Base-by-base conservation (phyloP, 1,140 invertebrate genomes). In the Ips typographus region DNA sequence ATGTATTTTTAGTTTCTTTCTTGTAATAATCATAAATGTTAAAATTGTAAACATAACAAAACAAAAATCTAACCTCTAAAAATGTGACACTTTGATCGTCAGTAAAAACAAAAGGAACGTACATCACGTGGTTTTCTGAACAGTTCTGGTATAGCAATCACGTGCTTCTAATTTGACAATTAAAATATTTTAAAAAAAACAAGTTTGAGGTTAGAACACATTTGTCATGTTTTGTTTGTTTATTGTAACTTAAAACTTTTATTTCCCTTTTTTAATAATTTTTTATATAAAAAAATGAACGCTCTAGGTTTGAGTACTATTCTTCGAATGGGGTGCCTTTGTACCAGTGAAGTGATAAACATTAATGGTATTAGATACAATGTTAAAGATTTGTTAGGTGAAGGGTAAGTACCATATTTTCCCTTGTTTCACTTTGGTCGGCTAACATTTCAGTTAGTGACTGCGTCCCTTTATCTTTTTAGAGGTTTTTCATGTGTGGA, bases 401-500 rank as follows among this genome's bases (percentile, higher is more conserved):
- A 92, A 82, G 92, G 92, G 91, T 91, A 86, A 85, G 80, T 79
- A 22, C 22, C 22, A 22, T 22, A 22, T 22, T 22, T 47, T 47
- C n/a, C 42, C 6, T 6, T 6, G 0, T 56, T 37, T 6, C 6
- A 39, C 37, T 7, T 56, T 56, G 2, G 53, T 56, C 38, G 36
- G 2, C 36, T 3, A 22, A 39, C 5, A 8, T 37, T 6, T 2
- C 4, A 6, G 8, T 56, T 2, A n/a, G n/a, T 56, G 44, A 22
- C 6, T 55, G 1, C 37, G 2, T 2, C 2, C 4, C n/a, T 55
- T 55, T 55, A 37, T 22, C 1, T 71, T 56, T 87, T 68, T 78
- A 94, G 93, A 39, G 93, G 93, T 36, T 95, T 95, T 76, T 94
- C 92, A 77, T 88, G 88, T 67, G 91, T 95, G 63, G 88, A 90